Conservation (phyloP, 2,888 invertebrate species). For the Trachelus iudaicus region DNA sequence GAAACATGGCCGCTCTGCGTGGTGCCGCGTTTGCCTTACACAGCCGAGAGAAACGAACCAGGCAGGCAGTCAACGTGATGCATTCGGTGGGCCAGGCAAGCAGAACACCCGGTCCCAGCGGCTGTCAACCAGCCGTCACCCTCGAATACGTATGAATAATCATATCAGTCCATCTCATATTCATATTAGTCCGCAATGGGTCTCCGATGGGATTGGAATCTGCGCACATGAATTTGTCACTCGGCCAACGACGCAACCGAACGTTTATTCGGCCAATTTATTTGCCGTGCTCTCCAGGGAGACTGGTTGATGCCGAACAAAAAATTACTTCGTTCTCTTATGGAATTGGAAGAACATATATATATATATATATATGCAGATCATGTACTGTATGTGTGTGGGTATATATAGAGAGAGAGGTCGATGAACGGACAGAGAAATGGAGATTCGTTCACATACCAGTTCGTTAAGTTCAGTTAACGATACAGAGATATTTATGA, state of each 20-base stretch:
- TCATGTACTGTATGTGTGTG: not conserved
- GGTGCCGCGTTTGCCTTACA: conserved; percentile 41
- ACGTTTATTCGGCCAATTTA: conserved; percentile 34
- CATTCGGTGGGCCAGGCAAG: conserved; percentile 4
- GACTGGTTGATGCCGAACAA: not conserved
- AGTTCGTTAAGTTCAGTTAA: not conserved
- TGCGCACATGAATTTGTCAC: conserved; percentile 41
- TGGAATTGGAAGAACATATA: not conserved
- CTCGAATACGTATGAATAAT: conserved; percentile 55
- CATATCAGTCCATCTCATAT: conserved; percentile 48
- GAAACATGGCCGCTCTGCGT: conserved; percentile 24
- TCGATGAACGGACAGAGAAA: not conserved
- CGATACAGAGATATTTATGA: not conserved
- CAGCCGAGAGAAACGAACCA: conserved; percentile 29
- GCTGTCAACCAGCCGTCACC: conserved; percentile 55
- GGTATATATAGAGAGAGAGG: not conserved
- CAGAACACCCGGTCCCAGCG: conserved; percentile 38
- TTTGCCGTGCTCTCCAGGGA: conserved; percentile 13
- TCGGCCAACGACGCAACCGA: conserved; percentile 10
- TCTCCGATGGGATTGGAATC: conserved; percentile 36
- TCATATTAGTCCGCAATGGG: conserved; percentile 25
- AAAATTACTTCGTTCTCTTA: not conserved
- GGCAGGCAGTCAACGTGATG: conserved; percentile 5
- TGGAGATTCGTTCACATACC: not conserved
- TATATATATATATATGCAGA: conserved; percentile 1